phyloP scores from a whole-genome alignment of 1,140 invertebrate genomes.

The Formica exsecta region DNA sequence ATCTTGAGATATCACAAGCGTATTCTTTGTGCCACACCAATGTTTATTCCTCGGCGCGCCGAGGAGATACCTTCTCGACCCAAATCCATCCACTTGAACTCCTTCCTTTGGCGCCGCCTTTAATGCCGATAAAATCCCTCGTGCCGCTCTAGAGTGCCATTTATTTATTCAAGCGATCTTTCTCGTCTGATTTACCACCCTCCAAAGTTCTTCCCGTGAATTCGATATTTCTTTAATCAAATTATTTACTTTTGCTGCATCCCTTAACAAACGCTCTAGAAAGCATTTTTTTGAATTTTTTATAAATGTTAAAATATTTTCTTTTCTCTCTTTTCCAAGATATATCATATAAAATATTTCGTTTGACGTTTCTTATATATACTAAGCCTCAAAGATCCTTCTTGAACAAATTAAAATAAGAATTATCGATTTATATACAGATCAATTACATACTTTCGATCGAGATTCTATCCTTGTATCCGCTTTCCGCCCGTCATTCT shows the following conservation, averaged over 20 bases:
- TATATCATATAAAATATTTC: not conserved
- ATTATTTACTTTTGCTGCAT: not conserved
- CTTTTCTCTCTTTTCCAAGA: not conserved
- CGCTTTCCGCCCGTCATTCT: not conserved
- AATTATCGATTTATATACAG: not conserved
- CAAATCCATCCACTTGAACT: constrained; percentile 46
- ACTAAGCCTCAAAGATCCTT: not conserved
- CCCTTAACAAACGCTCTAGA: not conserved
- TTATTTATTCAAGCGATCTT: constrained; percentile 20
- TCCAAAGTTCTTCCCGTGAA: not conserved
- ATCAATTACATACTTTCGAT: not conserved
- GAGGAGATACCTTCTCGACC: constrained; percentile 45
- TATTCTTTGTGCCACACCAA: not conserved
- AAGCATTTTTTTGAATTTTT: not conserved
- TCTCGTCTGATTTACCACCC: not conserved
- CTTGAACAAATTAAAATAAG: not conserved
- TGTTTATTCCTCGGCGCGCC: constrained; percentile 36
- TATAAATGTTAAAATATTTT: not conserved
- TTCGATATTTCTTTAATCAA: constrained; percentile 4
- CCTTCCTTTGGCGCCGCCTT: constrained; percentile 35
- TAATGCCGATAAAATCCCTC: constrained; percentile 26
- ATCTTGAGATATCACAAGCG: constrained; percentile 4
- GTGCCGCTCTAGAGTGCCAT: not conserved
- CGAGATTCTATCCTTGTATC: not conserved
- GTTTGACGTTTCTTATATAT: not conserved